Evolutionary conservation across 2,797 vertebrate species (phyloP).

Genomic region (Pipistrellus kuhlii): DNA sequence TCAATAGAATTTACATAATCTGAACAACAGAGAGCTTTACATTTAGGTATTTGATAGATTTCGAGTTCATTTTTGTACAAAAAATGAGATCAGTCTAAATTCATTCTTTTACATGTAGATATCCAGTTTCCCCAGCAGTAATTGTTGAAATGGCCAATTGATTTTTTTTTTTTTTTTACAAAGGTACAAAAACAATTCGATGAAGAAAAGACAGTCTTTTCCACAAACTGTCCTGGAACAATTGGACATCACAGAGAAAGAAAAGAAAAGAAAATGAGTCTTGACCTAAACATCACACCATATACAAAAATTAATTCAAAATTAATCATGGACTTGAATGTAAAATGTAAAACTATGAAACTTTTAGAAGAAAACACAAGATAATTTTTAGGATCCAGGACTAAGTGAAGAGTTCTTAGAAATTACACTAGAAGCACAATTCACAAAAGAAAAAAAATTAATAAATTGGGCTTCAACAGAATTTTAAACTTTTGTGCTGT

Average conservation of each 20-base stretch:
- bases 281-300: constrained; percentile 3
- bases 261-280: background rate
- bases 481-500: constrained; percentile 5
- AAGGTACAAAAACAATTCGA: constrained; percentile 7
- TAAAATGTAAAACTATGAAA: constrained; percentile 34
- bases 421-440: background rate
- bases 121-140: background rate
- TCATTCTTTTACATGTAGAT: constrained; percentile 27
- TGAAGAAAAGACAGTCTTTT: background rate
- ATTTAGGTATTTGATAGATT: constrained; percentile 15
- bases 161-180: background rate
- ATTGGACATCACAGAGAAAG: background rate
- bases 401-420: constrained; percentile 28
- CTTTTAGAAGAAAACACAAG: background rate
- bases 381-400: background rate
- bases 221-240: constrained; percentile 29
- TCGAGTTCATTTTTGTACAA: background rate
- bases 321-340: background rate
- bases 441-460: background rate
- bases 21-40: constrained; percentile 2
- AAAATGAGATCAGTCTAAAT: background rate
- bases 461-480: background rate
- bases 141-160: constrained; percentile 6
- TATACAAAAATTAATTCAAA: constrained; percentile 13
- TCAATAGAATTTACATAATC: background rate